These are phyloP conservation scores for Plestiodon gilberti DNA, from an alignment of 2,113 vertebrate species.

Conservation along the genomic window DNA sequence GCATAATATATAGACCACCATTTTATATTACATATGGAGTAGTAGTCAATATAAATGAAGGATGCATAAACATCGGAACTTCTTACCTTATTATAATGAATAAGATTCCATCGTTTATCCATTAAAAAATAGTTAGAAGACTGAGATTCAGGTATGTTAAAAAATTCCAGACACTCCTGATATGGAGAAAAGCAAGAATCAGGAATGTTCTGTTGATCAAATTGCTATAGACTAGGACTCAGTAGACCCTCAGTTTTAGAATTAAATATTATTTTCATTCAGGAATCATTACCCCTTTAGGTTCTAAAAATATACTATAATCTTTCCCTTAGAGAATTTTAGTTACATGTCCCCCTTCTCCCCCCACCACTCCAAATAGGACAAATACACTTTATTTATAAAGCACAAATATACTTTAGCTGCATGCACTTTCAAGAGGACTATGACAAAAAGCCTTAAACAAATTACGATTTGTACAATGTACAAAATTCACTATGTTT, in stretches of 20 bases:
- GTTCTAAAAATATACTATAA: neutral
- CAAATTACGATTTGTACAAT: neutral
- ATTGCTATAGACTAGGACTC: neutral
- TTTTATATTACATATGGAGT: neutral
- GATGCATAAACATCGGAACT: neutral
- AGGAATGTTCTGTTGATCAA: slow-evolving; percentile 9
- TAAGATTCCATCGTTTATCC: slow-evolving; percentile 99
- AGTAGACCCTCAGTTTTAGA: neutral
- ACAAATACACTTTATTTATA: neutral
- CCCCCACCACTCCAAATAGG: neutral
- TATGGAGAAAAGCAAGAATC: slow-evolving; percentile 41
- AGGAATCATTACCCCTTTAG: neutral
- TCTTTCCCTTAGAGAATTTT: neutral
- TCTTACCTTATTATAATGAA: slow-evolving; percentile 95
- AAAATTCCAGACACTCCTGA: slow-evolving; percentile 98
- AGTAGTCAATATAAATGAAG: neutral
- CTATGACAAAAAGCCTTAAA: too few species aligned
- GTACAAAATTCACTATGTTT: neutral
- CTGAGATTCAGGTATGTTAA: slow-evolving; percentile 97
- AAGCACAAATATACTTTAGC: neutral
- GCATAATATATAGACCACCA: neutral
- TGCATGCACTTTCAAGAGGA: neutral
- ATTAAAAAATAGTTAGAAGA: slow-evolving; percentile 97
- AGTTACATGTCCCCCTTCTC: neutral
- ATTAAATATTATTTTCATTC: neutral